Percentiles rank a stretch among this genome's conserved stretches.
Conservation (phyloP, 92 coral and sea anemone species). For the Epizoanthus rinbou region DNA sequence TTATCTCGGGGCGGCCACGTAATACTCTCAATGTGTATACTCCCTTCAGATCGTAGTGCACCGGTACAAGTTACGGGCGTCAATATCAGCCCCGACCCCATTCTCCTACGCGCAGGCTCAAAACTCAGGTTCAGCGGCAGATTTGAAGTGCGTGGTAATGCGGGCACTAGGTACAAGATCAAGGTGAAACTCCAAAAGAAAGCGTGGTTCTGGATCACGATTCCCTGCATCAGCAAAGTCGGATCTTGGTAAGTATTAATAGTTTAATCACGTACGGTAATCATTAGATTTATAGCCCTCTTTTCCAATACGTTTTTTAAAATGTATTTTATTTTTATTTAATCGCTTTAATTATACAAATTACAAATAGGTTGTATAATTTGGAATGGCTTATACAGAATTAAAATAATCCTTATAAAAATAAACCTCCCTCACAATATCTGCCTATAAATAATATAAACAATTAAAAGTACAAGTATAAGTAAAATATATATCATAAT, state of each 20-base stretch:
- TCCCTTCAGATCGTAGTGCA: not conserved
- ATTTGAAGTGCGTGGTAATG: not conserved
- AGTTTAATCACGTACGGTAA: not conserved
- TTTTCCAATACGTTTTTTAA: not conserved
- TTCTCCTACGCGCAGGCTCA: not conserved
- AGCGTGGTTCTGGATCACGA: slow-evolving; percentile 22
- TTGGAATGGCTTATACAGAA: too few species aligned
- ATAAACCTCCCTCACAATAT: too few species aligned
- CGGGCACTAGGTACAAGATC: slow-evolving; percentile 14
- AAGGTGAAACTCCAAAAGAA: not conserved
- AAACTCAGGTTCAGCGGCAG: not conserved
- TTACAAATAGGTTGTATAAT: too few species aligned
- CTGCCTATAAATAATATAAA: too few species aligned
- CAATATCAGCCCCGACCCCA: not conserved
- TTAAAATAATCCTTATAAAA: too few species aligned
- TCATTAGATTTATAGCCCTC: not conserved
- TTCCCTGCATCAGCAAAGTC: slow-evolving; percentile 17
- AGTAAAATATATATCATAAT: too few species aligned
- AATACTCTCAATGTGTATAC: too few species aligned
- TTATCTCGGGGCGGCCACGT: too few species aligned
- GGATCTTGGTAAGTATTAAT: slow-evolving; percentile 28
- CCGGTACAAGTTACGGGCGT: slow-evolving; percentile 17
- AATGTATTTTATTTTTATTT: too few species aligned
- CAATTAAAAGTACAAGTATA: too few species aligned
- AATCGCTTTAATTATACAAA: too few species aligned